phyloP scores from a whole-genome alignment of 2,113 vertebrate species.

The Campylorhamphus procurvoides region DNA sequence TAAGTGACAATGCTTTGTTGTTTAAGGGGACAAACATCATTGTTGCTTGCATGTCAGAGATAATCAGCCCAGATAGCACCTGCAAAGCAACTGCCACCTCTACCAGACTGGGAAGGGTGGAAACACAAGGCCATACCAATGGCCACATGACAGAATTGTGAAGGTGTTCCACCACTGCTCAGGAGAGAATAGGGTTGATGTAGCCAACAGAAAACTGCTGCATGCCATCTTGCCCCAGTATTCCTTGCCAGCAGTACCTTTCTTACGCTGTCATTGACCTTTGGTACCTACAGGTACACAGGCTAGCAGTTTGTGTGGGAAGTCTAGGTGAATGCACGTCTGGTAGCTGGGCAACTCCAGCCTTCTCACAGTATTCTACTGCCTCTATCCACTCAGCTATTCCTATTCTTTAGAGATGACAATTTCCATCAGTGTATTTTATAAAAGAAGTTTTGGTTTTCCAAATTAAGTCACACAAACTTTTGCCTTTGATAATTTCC shows the following conservation, averaged over 20 bases:
- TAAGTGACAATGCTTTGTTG: background rate
- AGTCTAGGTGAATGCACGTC: background rate
- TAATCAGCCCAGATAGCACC: background rate
- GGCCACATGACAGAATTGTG: background rate
- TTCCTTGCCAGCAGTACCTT: background rate
- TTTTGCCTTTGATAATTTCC: background rate
- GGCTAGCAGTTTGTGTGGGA: background rate
- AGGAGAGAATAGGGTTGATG: background rate
- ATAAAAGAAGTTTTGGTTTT: background rate
- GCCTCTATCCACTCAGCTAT: background rate
- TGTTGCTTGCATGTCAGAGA: background rate
- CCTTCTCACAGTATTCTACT: background rate
- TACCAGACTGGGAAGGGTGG: background rate
- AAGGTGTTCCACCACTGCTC: background rate
- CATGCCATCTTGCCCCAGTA: background rate
- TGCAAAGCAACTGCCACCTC: background rate
- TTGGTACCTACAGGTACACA: background rate
- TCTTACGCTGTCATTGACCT: fast-evolving
- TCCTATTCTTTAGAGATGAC: background rate
- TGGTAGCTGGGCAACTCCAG: background rate
- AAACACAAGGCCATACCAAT: background rate
- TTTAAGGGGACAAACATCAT: background rate
- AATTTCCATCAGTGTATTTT: background rate
- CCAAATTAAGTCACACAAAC: background rate
- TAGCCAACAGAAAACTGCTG: background rate